Evolutionary conservation across 2,888 invertebrate genomes (phyloP), one percentile per base, ranked within the genome.

Genomic region (Byasa hedistus): DNA sequence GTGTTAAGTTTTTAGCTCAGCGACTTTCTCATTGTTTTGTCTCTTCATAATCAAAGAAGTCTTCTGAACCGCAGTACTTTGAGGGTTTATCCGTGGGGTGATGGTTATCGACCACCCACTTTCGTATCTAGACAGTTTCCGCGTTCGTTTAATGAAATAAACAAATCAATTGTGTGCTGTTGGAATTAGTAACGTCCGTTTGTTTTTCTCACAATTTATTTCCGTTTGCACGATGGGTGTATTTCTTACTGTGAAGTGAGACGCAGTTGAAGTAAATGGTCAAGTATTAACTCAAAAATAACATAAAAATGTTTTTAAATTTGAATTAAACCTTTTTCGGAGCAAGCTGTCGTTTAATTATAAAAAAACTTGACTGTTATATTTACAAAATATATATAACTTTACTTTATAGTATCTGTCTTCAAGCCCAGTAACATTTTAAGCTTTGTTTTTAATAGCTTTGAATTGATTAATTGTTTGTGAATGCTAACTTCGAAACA

Each of bases 111-210:
- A 84, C 91, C 91, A 90, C 90, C 90, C 89, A 89, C 86, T 87
- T 78, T 65, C 81, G 72, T 71, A 69, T 73, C 74, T 71, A 77
- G 81, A 82, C 80, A 79, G 81, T 85, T 85, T 87, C 87, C 83
- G 80, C 79, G 81, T 84, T 81, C 78, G 71, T 76, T 78, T 76
- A 75, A 79, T 79, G 85, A 86, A 87, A 89, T 87, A 91, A 91
- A 91, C 90, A 89, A 83, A 85, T 81, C 73, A 79, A 84, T 85
- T 89, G 91, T 91, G 75, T 89, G 77, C 80, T 83, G 82, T 88
- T 85, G 89, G 89, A 82, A 89, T 91, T 91, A 90, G 86, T 78
- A 69, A 79, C 78, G 81, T 81, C 78, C 85, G 88, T 86, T 87
- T 84, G 84, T 82, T 74, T 76, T 81, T 81, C 76, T 65, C 69